Percentiles rank a stretch among this genome's conserved stretches.
phyloP scores from a whole-genome alignment of 92 coral and sea anemone species.

The Phenganax subtilis region DNA sequence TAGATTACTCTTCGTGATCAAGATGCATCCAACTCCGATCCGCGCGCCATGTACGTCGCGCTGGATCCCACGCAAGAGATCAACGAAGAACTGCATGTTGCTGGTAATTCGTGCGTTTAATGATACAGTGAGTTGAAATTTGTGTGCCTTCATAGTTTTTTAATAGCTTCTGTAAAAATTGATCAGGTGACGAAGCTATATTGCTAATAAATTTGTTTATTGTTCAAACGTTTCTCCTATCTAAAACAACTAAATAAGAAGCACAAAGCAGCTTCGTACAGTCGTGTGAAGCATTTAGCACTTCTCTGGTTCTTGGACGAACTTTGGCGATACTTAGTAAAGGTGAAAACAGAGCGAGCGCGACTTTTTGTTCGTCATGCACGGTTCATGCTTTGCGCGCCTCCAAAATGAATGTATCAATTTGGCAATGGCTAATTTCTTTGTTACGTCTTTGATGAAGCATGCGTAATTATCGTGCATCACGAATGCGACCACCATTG shows the following conservation, averaged over 20 bases:
- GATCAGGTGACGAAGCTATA: too few species aligned
- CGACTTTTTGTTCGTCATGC: neutral
- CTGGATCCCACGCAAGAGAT: conserved; percentile 94
- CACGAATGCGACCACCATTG: neutral
- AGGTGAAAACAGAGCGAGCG: too few species aligned
- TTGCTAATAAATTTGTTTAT: too few species aligned
- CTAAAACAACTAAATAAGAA: too few species aligned
- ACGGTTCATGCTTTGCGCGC: neutral
- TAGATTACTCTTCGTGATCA: neutral
- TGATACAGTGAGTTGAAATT: neutral
- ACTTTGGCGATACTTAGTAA: too few species aligned
- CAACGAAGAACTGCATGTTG: conserved; percentile 68
- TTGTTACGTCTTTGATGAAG: conserved; percentile 2
- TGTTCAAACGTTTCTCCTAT: too few species aligned
- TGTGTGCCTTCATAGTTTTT: neutral
- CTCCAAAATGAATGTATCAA: neutral
- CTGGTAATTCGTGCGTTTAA: conserved; percentile 18
- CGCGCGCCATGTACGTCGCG: conserved; percentile 76
- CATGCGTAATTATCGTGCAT: neutral
- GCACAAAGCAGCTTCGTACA: too few species aligned
- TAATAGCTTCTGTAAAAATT: neutral
- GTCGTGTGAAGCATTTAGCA: too few species aligned
- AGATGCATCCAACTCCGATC: neutral
- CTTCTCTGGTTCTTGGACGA: too few species aligned
- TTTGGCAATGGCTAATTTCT: neutral